Conservation (phyloP, 37 sponge, comb jelly and placozoan genomes). For the Lycopodina hypogea region DNA sequence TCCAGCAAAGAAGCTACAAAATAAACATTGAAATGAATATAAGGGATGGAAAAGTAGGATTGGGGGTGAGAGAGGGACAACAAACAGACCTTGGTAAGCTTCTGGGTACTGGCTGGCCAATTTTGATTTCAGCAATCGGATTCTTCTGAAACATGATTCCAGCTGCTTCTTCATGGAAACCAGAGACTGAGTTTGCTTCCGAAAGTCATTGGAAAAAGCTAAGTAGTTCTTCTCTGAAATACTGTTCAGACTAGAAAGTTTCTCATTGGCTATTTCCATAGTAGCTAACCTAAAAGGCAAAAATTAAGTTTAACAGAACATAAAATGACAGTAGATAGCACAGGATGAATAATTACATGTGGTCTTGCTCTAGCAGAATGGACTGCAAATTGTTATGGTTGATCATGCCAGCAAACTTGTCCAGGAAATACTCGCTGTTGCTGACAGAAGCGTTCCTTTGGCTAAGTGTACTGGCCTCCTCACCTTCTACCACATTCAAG, state of each 20-base stretch:
- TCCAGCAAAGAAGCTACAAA: neutral
- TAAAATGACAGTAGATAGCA: neutral
- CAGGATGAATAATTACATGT: constrained; percentile 31
- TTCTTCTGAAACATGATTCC: constrained; percentile 79
- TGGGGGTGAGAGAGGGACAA: no score
- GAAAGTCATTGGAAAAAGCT: constrained; percentile 17
- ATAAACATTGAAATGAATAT: neutral
- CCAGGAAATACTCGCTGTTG: constrained; percentile 34
- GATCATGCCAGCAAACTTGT: constrained; percentile 38
- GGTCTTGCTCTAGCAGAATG: constrained; percentile 44
- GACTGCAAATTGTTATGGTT: constrained; percentile 27
- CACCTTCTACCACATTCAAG: neutral
- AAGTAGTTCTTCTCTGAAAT: constrained; percentile 44
- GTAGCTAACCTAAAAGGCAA: constrained; percentile 9
- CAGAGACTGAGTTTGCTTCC: constrained; percentile 42
- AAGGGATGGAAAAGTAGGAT: neutral
- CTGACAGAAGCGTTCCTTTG: neutral
- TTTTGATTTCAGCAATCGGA: constrained; percentile 51
- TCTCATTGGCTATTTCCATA: constrained; percentile 66
- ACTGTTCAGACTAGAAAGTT: constrained; percentile 48
- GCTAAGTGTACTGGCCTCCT: no score
- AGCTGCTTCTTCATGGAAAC: constrained; percentile 71
- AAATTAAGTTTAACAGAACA: neutral
- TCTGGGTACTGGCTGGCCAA: constrained; percentile 42
- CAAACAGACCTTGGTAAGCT: constrained; percentile 26